Conservation (phyloP, 2,888 invertebrate genomes). For the Parelbella ahira region DNA sequence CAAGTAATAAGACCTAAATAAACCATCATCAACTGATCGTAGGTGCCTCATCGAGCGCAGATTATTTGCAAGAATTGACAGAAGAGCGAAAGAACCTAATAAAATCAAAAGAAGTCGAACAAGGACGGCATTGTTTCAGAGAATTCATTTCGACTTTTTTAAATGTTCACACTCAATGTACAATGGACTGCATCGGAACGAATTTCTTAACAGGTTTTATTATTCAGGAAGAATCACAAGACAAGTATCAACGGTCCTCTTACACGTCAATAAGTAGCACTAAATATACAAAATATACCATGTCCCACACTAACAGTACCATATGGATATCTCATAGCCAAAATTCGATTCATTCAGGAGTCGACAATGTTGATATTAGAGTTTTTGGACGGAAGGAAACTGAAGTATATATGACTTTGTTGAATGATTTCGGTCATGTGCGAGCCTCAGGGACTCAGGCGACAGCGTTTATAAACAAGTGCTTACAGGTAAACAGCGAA, state of each 20-base stretch:
- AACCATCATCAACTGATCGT: constrained; percentile 53
- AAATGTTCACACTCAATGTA: neutral
- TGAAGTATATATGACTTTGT: constrained; percentile 57
- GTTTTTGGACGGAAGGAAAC: constrained; percentile 47
- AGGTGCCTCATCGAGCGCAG: constrained; percentile 58
- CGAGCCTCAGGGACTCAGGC: constrained; percentile 61
- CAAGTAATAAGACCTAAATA: constrained; percentile 32
- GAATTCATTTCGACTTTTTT: constrained; percentile 1
- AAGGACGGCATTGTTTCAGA: constrained; percentile 1
- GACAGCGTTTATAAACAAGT: constrained; percentile 69
- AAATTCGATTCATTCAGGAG: constrained; percentile 2
- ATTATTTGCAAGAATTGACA: constrained; percentile 48
- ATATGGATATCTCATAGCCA: constrained; percentile 2
- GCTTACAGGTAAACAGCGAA: constrained; percentile 50
- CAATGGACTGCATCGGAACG: neutral
- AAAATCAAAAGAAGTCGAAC: constrained; percentile 9
- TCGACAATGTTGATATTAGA: constrained; percentile 17
- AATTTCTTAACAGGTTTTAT: neutral
- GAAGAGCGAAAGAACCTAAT: constrained; percentile 44
- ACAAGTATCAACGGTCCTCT: neutral
- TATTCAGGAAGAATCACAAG: neutral
- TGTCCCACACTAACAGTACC: constrained; percentile 1
- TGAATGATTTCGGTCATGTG: constrained; percentile 39
- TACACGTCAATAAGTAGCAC: neutral
- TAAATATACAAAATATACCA: neutral